These are phyloP conservation scores for Garra rufa DNA, from an alignment of 2,113 vertebrate species.

Conservation along the genomic window DNA sequence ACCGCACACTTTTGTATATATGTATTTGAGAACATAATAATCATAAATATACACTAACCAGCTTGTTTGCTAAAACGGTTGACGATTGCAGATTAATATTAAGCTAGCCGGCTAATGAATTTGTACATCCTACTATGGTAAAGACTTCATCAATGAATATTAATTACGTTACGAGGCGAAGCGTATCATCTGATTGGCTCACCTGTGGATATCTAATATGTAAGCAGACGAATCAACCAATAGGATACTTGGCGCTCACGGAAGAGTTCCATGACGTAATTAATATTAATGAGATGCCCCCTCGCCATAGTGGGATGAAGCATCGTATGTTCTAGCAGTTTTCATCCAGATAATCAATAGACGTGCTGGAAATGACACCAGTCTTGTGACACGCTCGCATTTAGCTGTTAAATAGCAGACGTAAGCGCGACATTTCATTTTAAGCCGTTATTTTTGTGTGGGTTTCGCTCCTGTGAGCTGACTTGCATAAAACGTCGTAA, in stretches of 20 bases:
- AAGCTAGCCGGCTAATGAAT: conserved; percentile 1
- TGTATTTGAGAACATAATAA: not conserved
- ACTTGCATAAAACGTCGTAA: not conserved
- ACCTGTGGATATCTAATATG: not conserved
- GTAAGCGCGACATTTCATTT: not conserved
- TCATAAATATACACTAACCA: not conserved
- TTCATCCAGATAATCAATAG: not conserved
- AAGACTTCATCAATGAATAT: not conserved
- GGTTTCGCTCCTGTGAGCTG: not conserved
- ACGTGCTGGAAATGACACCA: not conserved
- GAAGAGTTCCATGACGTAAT: not conserved
- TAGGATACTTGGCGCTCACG: not conserved
- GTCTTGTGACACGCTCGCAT: conserved; percentile 2
- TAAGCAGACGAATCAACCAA: not conserved
- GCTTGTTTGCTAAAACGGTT: not conserved
- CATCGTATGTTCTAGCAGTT: not conserved
- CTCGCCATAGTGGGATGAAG: not conserved
- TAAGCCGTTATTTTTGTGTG: not conserved
- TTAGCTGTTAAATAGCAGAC: not conserved
- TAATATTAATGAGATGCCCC: not conserved
- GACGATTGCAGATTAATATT: not conserved
- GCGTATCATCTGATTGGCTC: not conserved
- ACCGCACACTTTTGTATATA: not conserved
- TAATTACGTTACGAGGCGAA: not conserved
- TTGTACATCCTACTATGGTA: not conserved